Base-by-base conservation (phyloP, 1,140 invertebrate genomes). In the Argopecten irradians region DNA sequence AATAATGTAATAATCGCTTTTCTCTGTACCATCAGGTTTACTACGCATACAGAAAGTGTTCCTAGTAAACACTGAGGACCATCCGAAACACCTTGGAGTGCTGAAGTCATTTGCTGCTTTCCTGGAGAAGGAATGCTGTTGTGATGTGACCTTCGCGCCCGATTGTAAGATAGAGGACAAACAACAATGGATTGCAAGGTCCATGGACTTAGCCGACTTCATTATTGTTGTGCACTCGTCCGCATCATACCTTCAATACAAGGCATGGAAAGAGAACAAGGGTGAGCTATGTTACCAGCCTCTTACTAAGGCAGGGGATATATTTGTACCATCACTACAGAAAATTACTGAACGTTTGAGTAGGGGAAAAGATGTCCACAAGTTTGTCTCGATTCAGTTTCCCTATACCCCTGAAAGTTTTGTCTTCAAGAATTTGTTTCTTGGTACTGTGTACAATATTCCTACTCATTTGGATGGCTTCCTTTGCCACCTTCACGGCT, bases 11-110 rank as follows among this genome's bases (percentile, higher is more conserved):
- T n/a, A n/a, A n/a, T n/a, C n/a, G n/a, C n/a, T n/a, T n/a, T n/a
- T n/a, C n/a, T n/a, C n/a, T n/a, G n/a, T n/a, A n/a, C n/a, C n/a
- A n/a, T n/a, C n/a, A n/a, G n/a, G n/a, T n/a, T n/a, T n/a, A n/a
- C n/a, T n/a, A n/a, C n/a, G n/a, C n/a, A n/a, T n/a, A 34, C 83
- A 87, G 28, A 87, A 28, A 33, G 86, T 87, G 16, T 82, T 83
- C 11, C 22, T 87, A 14, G 82, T 87, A 43, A 33, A 82, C 34
- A 71, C 86, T 14, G 83, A 84, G 1, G 86, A 87, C 16, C 34
- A 87, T 22, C 82, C 83, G 22, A 33, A 84, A 19, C 86, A 87
- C 28, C 34, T n/a, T 9, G 84, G 46, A 14, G 86, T 87, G 22
- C 82, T 87, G 13, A 33, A 39, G n/a, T n/a, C 86, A 1, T 84